These are phyloP conservation scores for Anisognathus igniventris DNA, from an alignment of 2,797 vertebrate genomes.

Conservation along the genomic window DNA sequence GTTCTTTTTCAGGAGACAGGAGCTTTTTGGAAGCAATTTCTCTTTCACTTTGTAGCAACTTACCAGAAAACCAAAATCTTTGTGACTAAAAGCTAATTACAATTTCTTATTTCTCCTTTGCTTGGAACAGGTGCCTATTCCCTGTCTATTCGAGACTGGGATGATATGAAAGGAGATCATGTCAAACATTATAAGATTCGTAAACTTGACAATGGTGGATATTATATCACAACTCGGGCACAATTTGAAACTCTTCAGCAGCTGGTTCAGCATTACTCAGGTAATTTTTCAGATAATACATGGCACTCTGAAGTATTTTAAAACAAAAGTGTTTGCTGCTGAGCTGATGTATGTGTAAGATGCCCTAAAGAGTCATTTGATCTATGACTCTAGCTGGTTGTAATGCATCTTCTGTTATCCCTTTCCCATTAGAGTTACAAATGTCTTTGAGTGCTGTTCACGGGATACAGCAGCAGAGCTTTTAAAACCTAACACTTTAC, in stretches of 20 bases:
- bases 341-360: neutral
- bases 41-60: neutral
- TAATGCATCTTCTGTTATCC: conserved; percentile 35
- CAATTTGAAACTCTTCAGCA: conserved; percentile 96
- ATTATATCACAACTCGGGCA: conserved; percentile 97
- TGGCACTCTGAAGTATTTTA: conserved; percentile 2
- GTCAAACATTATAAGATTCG: conserved; percentile 99
- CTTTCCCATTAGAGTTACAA: conserved; percentile 37
- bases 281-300: conserved; percentile 74
- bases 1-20: neutral
- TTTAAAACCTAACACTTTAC: neutral
- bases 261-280: conserved; percentile 96
- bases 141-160: conserved; percentile 96
- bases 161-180: conserved; percentile 94
- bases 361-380: conserved; percentile 33
- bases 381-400: conserved; percentile 18
- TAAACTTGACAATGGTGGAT: conserved; percentile 96
- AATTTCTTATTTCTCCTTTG: neutral
- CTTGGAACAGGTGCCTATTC: conserved; percentile 90
- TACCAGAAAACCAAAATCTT: neutral
- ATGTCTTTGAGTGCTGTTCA: neutral
- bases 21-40: neutral
- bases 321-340: conserved; percentile 29
- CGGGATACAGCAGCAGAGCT: neutral
- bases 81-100: neutral